Conservation (phyloP, 2,113 vertebrate species). For the Piprites chloris region DNA sequence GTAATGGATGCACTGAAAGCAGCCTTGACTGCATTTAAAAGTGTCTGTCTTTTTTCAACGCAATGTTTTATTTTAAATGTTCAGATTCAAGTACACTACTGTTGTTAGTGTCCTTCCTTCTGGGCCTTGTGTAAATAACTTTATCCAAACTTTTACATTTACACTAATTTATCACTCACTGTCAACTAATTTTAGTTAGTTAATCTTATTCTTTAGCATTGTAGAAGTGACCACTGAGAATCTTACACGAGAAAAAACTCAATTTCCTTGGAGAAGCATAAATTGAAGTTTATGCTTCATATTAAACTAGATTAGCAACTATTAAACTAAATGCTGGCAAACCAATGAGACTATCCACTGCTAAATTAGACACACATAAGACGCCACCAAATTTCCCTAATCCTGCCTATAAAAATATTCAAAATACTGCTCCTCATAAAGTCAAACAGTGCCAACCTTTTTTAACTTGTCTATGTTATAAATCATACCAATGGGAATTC, state of each 20-base stretch:
- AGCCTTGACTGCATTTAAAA: not conserved
- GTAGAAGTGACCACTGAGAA: not conserved
- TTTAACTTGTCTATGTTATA: not conserved
- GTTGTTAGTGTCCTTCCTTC: not conserved
- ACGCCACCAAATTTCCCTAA: not conserved
- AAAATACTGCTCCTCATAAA: not conserved
- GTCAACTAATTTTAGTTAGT: not conserved
- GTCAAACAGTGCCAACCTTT: not conserved
- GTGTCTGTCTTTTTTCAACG: not conserved
- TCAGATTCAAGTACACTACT: not conserved
- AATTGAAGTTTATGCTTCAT: not conserved
- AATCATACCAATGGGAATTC: not conserved
- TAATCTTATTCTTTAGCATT: not conserved
- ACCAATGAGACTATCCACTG: not conserved
- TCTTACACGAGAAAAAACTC: not conserved
- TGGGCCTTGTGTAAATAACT: not conserved
- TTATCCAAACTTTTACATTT: not conserved
- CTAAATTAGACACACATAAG: not conserved
- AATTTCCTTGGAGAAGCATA: not conserved
- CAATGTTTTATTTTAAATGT: not conserved
- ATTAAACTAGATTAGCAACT: not conserved
- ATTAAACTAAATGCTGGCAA: not conserved
- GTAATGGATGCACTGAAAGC: not conserved
- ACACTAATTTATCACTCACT: not conserved
- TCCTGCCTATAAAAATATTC: not conserved